A percentile compares a stretch with the other conserved stretches of the same genome.
These are phyloP conservation scores for Odontamblyopus rebecca DNA, from an alignment of 2,797 vertebrate genomes.

Conservation along the genomic window DNA sequence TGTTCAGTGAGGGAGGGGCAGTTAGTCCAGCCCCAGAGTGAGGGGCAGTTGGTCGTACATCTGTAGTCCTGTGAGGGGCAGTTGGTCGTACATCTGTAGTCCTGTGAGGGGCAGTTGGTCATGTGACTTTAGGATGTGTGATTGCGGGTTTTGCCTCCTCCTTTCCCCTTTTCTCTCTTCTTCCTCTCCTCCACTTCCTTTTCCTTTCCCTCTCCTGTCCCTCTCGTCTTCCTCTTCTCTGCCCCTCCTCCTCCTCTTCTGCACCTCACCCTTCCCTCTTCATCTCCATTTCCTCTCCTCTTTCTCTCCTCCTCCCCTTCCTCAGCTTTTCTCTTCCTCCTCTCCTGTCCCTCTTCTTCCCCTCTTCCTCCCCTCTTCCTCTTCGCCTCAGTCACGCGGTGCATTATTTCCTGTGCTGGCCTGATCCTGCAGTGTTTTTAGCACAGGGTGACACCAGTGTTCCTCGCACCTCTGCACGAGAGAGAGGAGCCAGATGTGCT, in stretches of 20 bases:
- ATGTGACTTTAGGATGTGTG: too few relatives aligned
- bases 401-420: constrained; percentile 43
- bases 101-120: too few relatives aligned
- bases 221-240: background rate
- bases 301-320: too few relatives aligned
- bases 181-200: constrained; percentile 29
- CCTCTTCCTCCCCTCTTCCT: background rate
- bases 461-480: constrained; percentile 67
- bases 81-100: too few relatives aligned
- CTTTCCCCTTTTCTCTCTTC: too few relatives aligned
- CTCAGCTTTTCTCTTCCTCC: too few relatives aligned
- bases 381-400: constrained; percentile 30
- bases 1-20: too few relatives aligned
- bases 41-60: too few relatives aligned
- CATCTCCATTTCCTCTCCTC: background rate
- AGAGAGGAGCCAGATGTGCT: constrained; percentile 75
- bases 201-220: background rate
- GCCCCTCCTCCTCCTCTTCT: too few relatives aligned
- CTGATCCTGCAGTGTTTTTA: constrained; percentile 45
- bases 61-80: too few relatives aligned
- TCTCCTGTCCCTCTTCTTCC: background rate
- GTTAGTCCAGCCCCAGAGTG: too few relatives aligned
- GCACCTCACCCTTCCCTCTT: background rate
- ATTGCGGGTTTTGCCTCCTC: too few relatives aligned
- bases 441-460: constrained; percentile 55